phyloP scores from a whole-genome alignment of 2,888 invertebrate species.

The Rotaria macrura region DNA sequence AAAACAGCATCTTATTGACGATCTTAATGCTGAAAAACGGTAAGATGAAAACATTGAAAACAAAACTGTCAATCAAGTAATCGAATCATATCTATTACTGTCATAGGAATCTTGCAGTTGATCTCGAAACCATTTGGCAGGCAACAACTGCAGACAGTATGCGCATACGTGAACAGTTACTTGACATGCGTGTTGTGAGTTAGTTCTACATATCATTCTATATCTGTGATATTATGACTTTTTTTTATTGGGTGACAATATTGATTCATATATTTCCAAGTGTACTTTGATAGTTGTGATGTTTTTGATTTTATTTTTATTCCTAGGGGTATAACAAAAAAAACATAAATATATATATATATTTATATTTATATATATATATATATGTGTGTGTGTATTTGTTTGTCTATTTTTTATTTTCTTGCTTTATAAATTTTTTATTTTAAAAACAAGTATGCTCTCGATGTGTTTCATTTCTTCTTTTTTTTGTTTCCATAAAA shows the following conservation, averaged over 20 bases:
- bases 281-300: not conserved
- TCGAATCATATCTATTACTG: not conserved
- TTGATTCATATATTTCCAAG: not conserved
- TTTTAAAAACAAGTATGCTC: not conserved
- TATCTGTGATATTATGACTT: not conserved
- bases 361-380: not conserved
- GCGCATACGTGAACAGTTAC: constrained; percentile 41
- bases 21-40: constrained; percentile 40
- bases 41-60: constrained; percentile 32
- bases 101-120: constrained; percentile 44
- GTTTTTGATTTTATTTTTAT: not conserved
- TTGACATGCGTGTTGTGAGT: not conserved
- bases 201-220: not conserved
- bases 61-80: not conserved
- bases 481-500: not conserved
- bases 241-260: not conserved
- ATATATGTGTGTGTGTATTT: not conserved
- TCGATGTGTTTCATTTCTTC: not conserved
- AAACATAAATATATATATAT: not conserved
- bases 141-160: constrained; percentile 44
- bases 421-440: not conserved
- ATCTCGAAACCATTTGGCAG: constrained; percentile 47
- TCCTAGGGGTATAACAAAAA: not conserved
- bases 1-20: constrained; percentile 41
- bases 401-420: not conserved